Percentiles rank a stretch among this genome's conserved stretches.
Conservation (phyloP, 2,113 vertebrate species). For the Mormoops blainvillei region DNA sequence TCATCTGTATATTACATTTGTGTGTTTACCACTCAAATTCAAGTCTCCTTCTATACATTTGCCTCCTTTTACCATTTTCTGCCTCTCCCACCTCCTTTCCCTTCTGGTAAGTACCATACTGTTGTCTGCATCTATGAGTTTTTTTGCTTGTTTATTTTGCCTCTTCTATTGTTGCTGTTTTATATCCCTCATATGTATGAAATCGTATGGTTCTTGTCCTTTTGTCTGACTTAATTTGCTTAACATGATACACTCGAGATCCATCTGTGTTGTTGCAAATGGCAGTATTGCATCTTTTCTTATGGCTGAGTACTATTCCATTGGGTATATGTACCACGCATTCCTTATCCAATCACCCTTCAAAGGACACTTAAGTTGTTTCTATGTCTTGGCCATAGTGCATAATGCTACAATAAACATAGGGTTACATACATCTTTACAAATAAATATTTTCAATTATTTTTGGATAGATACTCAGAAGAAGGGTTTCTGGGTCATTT, state of each 20-base stretch:
- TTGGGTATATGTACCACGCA: neutral
- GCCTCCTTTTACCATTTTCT: neutral
- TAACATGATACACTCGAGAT: neutral
- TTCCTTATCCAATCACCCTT: neutral
- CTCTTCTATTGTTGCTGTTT: neutral
- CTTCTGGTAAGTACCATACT: neutral
- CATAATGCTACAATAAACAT: neutral
- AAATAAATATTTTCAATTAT: neutral
- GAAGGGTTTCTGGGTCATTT: neutral
- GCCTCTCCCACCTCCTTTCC: neutral
- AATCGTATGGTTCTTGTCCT: neutral
- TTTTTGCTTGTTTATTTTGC: neutral
- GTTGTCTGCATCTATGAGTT: neutral
- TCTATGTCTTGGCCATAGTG: neutral
- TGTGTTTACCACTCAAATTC: neutral
- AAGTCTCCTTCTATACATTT: neutral
- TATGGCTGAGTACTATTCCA: neutral
- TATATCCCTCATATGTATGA: neutral
- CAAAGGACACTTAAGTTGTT: neutral
- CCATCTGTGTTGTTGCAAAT: neutral
- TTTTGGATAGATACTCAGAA: neutral
- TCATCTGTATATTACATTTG: neutral
- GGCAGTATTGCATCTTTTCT: neutral
- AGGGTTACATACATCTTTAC: neutral
- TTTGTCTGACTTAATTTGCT: neutral